Conservation (phyloP, 1,140 invertebrate species). For the Anagrus nilaparvatae region DNA sequence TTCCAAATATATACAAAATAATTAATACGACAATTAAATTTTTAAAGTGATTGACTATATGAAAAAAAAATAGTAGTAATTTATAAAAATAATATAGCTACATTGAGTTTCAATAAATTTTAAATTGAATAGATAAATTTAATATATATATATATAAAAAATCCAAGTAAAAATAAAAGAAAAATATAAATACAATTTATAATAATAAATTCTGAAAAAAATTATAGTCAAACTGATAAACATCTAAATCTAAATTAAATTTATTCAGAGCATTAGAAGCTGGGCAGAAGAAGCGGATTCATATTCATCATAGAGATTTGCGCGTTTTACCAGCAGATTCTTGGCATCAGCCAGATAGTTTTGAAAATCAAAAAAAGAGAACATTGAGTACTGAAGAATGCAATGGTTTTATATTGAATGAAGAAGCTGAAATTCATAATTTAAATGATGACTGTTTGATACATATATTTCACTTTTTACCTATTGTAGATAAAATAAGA, state of each 20-base stretch:
- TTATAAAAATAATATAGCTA: no score
- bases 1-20: no score
- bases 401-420: slow-evolving; percentile 14
- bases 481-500: slow-evolving; percentile 30
- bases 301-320: slow-evolving; percentile 32
- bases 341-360: slow-evolving; percentile 38
- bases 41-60: slow-evolving; percentile 10
- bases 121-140: no score
- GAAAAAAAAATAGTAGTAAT: slow-evolving; percentile 5
- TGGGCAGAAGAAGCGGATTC: slow-evolving; percentile 23
- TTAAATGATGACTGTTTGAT: slow-evolving; percentile 37
- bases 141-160: no score
- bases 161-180: no score
- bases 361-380: slow-evolving; percentile 27
- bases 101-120: no score
- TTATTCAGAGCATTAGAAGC: slow-evolving; percentile 28
- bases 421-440: slow-evolving; percentile 24
- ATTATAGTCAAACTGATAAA: no score
- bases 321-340: slow-evolving; percentile 33
- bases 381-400: slow-evolving; percentile 8
- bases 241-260: no score
- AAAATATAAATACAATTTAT: no score
- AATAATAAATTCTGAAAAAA: no score
- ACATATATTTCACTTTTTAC: slow-evolving; percentile 32
- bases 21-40: no score